A percentile compares a stretch with the other conserved stretches of the same genome.
phyloP scores from a whole-genome alignment of 2,797 vertebrate genomes.

The Catharus ustulatus region DNA sequence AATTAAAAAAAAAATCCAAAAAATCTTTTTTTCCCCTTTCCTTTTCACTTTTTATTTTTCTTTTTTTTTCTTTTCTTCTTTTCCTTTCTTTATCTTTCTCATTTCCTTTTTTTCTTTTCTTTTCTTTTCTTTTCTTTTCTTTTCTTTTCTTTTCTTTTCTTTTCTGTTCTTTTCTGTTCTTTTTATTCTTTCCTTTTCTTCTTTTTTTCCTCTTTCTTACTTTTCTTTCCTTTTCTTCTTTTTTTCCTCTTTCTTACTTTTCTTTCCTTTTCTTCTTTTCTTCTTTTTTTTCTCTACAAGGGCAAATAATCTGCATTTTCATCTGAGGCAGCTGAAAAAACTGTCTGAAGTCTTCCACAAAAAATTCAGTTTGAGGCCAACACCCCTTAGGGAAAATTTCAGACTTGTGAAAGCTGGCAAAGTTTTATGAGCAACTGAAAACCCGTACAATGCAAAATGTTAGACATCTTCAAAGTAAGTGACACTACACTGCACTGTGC shows the following conservation, averaged over 20 bases:
- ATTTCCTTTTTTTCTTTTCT: no score
- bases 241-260: not conserved
- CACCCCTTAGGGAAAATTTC: conserved; percentile 37
- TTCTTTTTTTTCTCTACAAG: not conserved
- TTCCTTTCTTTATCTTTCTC: not conserved
- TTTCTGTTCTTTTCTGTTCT: not conserved
- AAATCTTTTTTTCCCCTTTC: no score
- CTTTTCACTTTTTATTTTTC: no score
- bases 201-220: no score
- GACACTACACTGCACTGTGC: not conserved
- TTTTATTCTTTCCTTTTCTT: not conserved
- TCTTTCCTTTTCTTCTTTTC: rapidly evolving
- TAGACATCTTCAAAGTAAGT: not conserved
- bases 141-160: not conserved
- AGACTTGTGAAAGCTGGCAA: conserved; percentile 23
- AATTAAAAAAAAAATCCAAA: not conserved
- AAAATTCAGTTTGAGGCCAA: conserved; percentile 12
- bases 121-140: not conserved
- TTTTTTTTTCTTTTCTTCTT: no score
- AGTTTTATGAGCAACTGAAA: conserved; percentile 12
- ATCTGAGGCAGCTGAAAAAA: conserved; percentile 8
- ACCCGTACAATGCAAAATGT: not conserved
- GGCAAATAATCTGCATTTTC: not conserved
- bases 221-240: no score
- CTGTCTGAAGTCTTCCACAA: not conserved